Evolutionary conservation across 2,797 vertebrate genomes (phyloP).

Genomic region (Spinus pinus): DNA sequence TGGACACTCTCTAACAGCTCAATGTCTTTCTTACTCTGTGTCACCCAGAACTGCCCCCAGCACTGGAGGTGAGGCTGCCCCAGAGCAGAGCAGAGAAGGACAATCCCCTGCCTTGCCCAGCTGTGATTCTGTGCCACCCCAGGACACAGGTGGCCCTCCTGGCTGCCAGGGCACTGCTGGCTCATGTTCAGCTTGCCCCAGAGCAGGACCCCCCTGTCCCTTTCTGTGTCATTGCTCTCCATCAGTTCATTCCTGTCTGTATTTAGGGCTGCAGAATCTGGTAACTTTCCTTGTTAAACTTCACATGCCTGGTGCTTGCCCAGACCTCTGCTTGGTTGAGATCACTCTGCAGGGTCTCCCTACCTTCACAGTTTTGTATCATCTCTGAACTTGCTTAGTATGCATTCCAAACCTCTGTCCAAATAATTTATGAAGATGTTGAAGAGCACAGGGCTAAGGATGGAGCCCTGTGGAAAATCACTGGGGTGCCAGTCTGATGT

Average conservation of each 20-base stretch:
- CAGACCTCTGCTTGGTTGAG: too few species aligned
- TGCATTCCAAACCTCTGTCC: not conserved
- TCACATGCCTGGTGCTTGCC: not conserved
- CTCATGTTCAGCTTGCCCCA: accelerated
- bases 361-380: too few species aligned
- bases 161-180: not conserved
- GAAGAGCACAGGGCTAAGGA: not conserved
- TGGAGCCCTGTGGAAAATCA: not conserved
- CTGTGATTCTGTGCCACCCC: accelerated
- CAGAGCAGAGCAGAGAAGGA: accelerated
- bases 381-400: not conserved
- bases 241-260: not conserved
- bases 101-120: accelerated
- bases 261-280: not conserved
- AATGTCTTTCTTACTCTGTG: accelerated
- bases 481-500: not conserved
- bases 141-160: accelerated
- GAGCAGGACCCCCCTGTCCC: accelerated
- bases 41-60: accelerated
- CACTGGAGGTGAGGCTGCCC: accelerated
- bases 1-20: accelerated
- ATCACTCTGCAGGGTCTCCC: not conserved
- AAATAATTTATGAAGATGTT: not conserved
- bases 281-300: not conserved
- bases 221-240: not conserved